phyloP scores from a whole-genome alignment of 2,113 vertebrate genomes.

The Plotosus lineatus region DNA sequence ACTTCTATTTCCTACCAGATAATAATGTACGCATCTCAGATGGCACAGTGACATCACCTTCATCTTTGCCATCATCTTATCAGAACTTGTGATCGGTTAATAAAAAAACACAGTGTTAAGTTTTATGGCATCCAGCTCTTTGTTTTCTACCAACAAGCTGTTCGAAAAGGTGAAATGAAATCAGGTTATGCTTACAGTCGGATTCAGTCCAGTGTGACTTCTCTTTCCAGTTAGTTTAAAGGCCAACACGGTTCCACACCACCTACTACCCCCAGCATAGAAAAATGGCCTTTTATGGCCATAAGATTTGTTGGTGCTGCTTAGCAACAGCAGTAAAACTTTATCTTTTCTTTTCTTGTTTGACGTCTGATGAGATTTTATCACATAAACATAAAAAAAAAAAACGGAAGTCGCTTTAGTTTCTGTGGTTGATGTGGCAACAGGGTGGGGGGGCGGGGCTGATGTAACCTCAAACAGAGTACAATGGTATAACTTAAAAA shows the following conservation, averaged over 20 bases:
- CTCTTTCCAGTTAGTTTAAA: neutral
- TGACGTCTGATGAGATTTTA: neutral
- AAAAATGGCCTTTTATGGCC: neutral
- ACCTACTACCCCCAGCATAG: neutral
- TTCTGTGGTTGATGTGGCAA: neutral
- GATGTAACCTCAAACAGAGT: neutral
- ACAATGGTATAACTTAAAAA: neutral
- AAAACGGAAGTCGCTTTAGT: neutral
- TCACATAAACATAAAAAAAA: neutral
- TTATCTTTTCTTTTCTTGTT: neutral
- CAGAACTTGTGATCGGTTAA: neutral
- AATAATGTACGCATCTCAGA: neutral
- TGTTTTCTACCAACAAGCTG: neutral
- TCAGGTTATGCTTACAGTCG: neutral
- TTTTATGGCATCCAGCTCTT: too few relatives aligned
- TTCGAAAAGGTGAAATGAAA: too few relatives aligned
- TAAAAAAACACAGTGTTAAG: too few relatives aligned
- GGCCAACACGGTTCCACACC: neutral
- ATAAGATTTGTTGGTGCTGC: neutral
- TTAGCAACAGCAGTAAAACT: neutral
- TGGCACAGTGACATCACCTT: neutral
- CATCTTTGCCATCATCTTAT: neutral
- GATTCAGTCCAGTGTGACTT: neutral
- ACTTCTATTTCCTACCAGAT: neutral
- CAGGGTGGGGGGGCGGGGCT: too few relatives aligned